Percentiles rank a stretch among this genome's conserved stretches.
Evolutionary conservation across 2,888 invertebrate genomes (phyloP).

Genomic region (Choreutis nemorana): DNA sequence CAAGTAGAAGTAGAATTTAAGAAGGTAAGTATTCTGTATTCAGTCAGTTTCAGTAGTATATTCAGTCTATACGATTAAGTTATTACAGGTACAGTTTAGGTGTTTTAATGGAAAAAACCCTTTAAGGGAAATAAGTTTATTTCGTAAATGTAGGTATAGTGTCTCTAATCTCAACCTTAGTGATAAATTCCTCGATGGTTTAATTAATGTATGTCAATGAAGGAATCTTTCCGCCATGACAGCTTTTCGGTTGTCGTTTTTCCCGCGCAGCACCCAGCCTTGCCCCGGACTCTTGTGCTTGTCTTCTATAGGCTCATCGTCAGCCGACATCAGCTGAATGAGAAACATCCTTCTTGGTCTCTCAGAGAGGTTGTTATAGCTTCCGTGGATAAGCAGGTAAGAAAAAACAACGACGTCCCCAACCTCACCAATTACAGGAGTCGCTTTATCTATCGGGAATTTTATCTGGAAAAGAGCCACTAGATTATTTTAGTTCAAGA

Average conservation of each 20-base stretch:
- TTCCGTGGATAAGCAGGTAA: slow-evolving; percentile 50
- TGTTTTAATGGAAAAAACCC: too few relatives aligned
- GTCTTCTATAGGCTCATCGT: slow-evolving; percentile 38
- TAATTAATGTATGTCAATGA: too few relatives aligned
- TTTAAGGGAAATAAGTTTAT: too few relatives aligned
- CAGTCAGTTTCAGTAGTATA: too few relatives aligned
- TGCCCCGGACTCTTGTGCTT: slow-evolving; percentile 48
- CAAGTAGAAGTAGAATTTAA: too few relatives aligned
- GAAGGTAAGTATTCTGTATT: too few relatives aligned
- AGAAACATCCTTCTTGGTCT: slow-evolving; percentile 44
- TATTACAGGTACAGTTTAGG: too few relatives aligned
- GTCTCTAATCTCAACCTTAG: too few relatives aligned
- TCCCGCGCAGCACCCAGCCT: slow-evolving; percentile 45
- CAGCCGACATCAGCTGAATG: slow-evolving; percentile 43
- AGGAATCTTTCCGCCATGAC: slow-evolving; percentile 23
- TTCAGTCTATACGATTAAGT: too few relatives aligned
- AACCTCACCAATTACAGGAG: slow-evolving; percentile 34
- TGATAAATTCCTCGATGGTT: too few relatives aligned
- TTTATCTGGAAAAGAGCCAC: slow-evolving; percentile 18
- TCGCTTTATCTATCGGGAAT: slow-evolving; percentile 35
- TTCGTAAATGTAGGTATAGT: too few relatives aligned
- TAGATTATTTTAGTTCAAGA: too few relatives aligned
- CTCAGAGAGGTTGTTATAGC: slow-evolving; percentile 39
- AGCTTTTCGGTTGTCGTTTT: slow-evolving; percentile 31
- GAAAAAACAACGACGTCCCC: slow-evolving; percentile 52